Evolutionary conservation across 2,113 vertebrate genomes (phyloP), one percentile per base, ranked within the genome.

Genomic region (Pachypanchax playfairii): DNA sequence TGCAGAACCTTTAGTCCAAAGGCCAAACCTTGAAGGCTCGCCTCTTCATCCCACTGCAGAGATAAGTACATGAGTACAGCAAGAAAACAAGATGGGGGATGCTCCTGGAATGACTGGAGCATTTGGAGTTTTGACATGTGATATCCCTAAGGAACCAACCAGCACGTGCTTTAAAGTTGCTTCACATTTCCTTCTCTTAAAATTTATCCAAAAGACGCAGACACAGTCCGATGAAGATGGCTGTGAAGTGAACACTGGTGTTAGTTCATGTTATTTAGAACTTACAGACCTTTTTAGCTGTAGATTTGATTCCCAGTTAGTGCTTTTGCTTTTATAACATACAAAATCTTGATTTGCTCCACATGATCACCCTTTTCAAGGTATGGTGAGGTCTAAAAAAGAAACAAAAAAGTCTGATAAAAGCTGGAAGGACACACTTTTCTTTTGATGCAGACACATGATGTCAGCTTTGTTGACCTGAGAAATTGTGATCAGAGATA

Each of bases 61-160:
- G 84, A 86, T 88, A 75, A 59, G 75, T 60, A 20, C 79, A 72
- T 71, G 48, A 72, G 79, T 81, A 65, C 70, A 44, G 65, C 62
- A 55, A 48, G 63, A 28, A 26, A 55, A 54, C 54, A 17, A 52
- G 75, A 83, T 21, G 46, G 75, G 83, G 78, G 43, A 87, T 71
- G 85, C 82, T 83, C 68, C 79, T 71, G 76, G 82, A 87, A 39
- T 35, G 57, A 73, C 63, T 55, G 12, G 58, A 82, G 64, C 79
- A 72, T 84, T 89, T 75, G 73, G 79, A 71, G 48, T 74, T 79
- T 71, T 54, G 69, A 82, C 87, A 90, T 85, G 86, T 88, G 89
- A 79, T 52, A 4, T 73, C 75, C 87, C 81, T 47, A 6, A 84
- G 79, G 86, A 77, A 79, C 69, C 46, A 50, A 74, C 50, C 18